Base-by-base conservation (phyloP, 2,888 invertebrate species). In the Lochmaea capreae region DNA sequence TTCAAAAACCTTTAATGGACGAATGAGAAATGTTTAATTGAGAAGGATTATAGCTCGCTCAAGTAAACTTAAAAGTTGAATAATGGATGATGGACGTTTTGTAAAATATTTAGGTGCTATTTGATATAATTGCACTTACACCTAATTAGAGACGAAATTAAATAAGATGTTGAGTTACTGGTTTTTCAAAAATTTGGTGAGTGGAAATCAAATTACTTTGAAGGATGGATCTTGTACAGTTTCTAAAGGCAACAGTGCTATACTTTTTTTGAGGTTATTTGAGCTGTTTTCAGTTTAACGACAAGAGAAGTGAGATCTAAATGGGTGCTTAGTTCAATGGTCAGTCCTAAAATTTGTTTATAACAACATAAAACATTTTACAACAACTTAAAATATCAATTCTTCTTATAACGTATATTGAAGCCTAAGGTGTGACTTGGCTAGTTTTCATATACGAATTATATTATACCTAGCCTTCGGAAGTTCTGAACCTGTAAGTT, bases 11-110 rank as follows among this genome's bases (percentile, higher is more conserved):
- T 18, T 57, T 67, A 67, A 67, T 67, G 66, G 66, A 57, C 39
- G 66, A 57, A 67, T 57, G 57, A 67, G 14, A 57, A 67, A 57
- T 39, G 26, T 57, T 67, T 67, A 67, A 67, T 67, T 67, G 66
- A 57, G 43, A 57, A 67, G 42, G 66, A 67, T 67, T 67, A 67
- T 18, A 18, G 14, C 66, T 57, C 66, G 54, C 54, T 67, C 16
- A 67, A 67, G 42, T n/a, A 57, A 67, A 67, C 26, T 67, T 67
- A 57, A 39, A 42, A 3, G 42, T 42, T 67, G 66, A 54, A 67
- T 67, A 67, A 67, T 57, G 18, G 33, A 67, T 16, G 52, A 54
- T 54, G 52, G 52, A n/a, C 52, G 11, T 54, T 54, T 54, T 54
- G 52, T 54, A n/a, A 9, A 54, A 54, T 16, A 54, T 54, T 54